Evolutionary conservation across 2,113 vertebrate species (phyloP).

Genomic region (Oryzias woworae): DNA sequence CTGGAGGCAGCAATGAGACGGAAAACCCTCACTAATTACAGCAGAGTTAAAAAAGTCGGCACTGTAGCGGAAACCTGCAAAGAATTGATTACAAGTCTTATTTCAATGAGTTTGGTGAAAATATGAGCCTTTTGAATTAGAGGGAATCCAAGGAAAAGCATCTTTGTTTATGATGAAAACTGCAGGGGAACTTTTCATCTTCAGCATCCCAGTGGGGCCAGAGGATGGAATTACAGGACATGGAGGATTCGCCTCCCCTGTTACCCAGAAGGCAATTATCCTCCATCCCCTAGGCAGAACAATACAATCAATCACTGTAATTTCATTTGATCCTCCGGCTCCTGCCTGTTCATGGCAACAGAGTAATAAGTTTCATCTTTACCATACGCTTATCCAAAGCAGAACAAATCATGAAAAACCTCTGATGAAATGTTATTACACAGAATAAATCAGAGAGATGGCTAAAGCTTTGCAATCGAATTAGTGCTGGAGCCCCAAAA

Average conservation of each 20-base stretch:
- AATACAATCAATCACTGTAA: constrained; percentile 82
- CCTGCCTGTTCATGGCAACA: constrained; percentile 78
- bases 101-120: constrained; percentile 22
- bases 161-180: constrained; percentile 61
- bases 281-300: constrained; percentile 75
- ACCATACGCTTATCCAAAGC: constrained; percentile 73
- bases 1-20: not conserved
- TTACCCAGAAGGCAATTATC: constrained; percentile 79
- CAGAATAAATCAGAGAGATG: constrained; percentile 77
- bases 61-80: not conserved
- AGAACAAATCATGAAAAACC: constrained; percentile 77
- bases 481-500: constrained; percentile 66
- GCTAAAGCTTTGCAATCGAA: constrained; percentile 75
- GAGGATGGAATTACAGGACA: constrained; percentile 75
- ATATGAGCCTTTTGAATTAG: constrained; percentile 25
- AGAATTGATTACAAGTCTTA: not conserved
- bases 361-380: constrained; percentile 82
- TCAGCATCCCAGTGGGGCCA: constrained; percentile 63
- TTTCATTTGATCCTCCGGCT: constrained; percentile 81
- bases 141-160: constrained; percentile 38
- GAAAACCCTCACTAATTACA: not conserved
- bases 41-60: not conserved
- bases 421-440: constrained; percentile 77
- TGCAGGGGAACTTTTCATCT: constrained; percentile 72
- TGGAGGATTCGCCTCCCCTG: constrained; percentile 75